Evolutionary conservation across 2,797 vertebrate genomes (phyloP).

Genomic region (Leptatherina wallacei): DNA sequence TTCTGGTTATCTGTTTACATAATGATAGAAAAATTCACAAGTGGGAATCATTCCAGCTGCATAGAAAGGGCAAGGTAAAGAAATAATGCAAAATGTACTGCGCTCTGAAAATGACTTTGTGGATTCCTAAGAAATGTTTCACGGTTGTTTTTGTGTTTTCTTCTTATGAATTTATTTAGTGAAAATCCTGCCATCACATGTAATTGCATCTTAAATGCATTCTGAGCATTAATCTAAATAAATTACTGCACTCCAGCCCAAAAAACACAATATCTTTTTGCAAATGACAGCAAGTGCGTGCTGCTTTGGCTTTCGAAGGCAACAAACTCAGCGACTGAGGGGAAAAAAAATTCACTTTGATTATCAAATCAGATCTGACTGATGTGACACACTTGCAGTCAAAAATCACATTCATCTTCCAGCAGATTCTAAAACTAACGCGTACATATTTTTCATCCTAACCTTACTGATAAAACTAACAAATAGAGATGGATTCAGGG

Average conservation of each 20-base stretch:
- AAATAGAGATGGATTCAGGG: conserved; percentile 78
- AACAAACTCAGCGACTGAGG: conserved; percentile 42
- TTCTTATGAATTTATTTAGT: conserved; percentile 40
- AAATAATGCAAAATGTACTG: conserved; percentile 47
- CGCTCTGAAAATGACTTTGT: conserved; percentile 28
- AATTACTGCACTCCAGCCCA: conserved; percentile 27
- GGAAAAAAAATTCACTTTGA: conserved; percentile 40
- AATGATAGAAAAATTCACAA: conserved; percentile 62
- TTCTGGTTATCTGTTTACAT: conserved; percentile 73
- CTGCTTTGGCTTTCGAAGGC: conserved; percentile 22
- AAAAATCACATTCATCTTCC: conserved; percentile 69
- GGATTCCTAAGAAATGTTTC: conserved; percentile 35
- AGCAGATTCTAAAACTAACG: conserved; percentile 64
- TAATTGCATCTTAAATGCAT: conserved; percentile 44
- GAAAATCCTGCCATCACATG: conserved; percentile 23
- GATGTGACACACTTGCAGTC: conserved; percentile 69
- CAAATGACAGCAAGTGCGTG: conserved; percentile 24
- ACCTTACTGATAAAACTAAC: conserved; percentile 76
- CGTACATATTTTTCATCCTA: conserved; percentile 67
- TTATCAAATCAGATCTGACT: conserved; percentile 68
- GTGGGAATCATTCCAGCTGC: conserved; percentile 62
- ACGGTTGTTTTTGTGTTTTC: conserved; percentile 38
- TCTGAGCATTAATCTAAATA: conserved; percentile 45
- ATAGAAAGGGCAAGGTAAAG: conserved; percentile 55
- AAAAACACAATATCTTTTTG: conserved; percentile 12